Base-by-base conservation (phyloP, 1,140 invertebrate species). In the Drosophila neocordata region DNA sequence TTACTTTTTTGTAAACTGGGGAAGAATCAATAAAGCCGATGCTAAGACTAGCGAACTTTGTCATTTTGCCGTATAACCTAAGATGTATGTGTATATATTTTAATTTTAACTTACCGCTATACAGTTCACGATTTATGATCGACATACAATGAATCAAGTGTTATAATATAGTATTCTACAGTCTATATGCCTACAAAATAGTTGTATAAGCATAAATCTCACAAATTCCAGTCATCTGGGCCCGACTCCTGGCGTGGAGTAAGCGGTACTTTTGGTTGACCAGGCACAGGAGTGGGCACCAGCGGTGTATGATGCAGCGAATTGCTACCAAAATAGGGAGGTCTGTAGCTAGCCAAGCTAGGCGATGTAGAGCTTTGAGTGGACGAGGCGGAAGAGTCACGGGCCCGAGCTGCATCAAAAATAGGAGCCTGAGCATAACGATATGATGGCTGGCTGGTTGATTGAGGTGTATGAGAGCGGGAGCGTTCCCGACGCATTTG, bases 181-280 rank as follows among this genome's bases (percentile, higher is more conserved):
- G 73, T 70, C 73, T 87, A 80, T 61, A 68, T 53, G 68, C 64
- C 18, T 87, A 77, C 34, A 55, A 63, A 44, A 69, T 57, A 41
- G 27, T 68, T 82, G 74, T 79, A 73, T 80, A 73, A 66, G 66
- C 65, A 60, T 65, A 73, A 88, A 88, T 88, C 84, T 88, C 84
- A 88, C 84, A 88, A 84, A 44, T 89, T 87, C 82, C 83, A 88
- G 83, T 87, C 83, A 69, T 87, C 83, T 64, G 83, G 83, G 35
- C 83, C 84, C 63, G 83, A 66, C 76, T 87, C 83, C 66, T 87
- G 72, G 12, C 73, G 82, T 31, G 84, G 75, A 51, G 75, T 65
- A n/a, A 75, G 78, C 38, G 78, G 78, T 6, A 81, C 68, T 57
- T 65, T 63, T 1, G 78, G 70, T 44, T 71, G 77, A 20, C 80